Percentiles rank a stretch among this genome's conserved stretches.
Evolutionary conservation across 2,797 vertebrate species (phyloP).

Genomic region (Siniperca scherzeri): DNA sequence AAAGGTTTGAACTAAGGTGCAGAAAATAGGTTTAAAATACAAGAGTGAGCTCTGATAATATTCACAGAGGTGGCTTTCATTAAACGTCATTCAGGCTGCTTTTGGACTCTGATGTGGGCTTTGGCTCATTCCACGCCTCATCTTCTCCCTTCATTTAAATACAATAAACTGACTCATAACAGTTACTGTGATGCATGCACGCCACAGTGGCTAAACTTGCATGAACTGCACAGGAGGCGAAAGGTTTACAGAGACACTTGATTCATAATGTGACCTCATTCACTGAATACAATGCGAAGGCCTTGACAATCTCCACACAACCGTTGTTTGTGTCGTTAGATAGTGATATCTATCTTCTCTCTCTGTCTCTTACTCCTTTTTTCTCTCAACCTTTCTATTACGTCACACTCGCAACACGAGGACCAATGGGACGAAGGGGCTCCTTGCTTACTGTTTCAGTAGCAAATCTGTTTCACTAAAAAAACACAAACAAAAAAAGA

Average conservation of each 20-base stretch:
- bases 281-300: constrained; percentile 61
- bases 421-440: constrained; percentile 82
- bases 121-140: constrained; percentile 20
- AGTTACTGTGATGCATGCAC: constrained; percentile 60
- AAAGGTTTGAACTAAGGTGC: constrained; percentile 33
- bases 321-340: constrained; percentile 48
- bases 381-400: constrained; percentile 53
- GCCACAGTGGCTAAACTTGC: constrained; percentile 37
- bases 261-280: constrained; percentile 63
- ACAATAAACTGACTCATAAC: constrained; percentile 45
- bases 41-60: constrained; percentile 10
- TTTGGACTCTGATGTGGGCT: constrained; percentile 39
- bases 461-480: constrained; percentile 69
- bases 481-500: constrained; percentile 27
- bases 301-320: constrained; percentile 85
- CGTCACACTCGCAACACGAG: constrained; percentile 52
- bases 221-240: constrained; percentile 35
- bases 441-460: constrained; percentile 80
- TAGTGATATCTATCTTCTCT: constrained; percentile 37
- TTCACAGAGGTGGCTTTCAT: constrained; percentile 39
- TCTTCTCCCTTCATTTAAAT: constrained; percentile 42
- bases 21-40: constrained; percentile 31
- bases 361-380: constrained; percentile 47
- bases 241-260: constrained; percentile 53
- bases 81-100: constrained; percentile 24